Percentiles rank a stretch among this genome's conserved stretches.
phyloP scores from a whole-genome alignment of 2,888 invertebrate genomes.

The Cecidostiba fungosa region DNA sequence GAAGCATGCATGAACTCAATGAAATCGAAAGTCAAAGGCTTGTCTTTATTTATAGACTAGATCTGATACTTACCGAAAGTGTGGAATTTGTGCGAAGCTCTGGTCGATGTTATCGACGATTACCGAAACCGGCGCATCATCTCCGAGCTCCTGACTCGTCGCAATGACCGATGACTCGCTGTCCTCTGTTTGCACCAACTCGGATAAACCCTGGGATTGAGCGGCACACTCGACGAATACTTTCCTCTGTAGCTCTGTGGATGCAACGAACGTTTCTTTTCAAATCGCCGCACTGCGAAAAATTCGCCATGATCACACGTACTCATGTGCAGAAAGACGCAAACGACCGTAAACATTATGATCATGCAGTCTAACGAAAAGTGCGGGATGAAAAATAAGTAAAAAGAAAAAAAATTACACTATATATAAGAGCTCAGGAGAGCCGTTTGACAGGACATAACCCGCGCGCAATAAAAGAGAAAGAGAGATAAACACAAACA shows the following conservation, averaged over 20 bases:
- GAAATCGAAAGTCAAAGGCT: background rate
- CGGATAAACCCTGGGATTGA: background rate
- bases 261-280: background rate
- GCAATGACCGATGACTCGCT: background rate
- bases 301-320: background rate
- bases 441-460: background rate
- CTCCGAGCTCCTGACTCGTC: background rate
- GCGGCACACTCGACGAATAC: slow-evolving; percentile 58
- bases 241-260: slow-evolving; percentile 58
- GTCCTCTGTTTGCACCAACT: background rate
- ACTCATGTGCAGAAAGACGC: background rate
- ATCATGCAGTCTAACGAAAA: background rate
- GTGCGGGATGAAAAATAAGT: background rate
- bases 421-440: background rate
- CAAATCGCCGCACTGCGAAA: background rate
- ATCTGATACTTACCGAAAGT: slow-evolving; percentile 56
- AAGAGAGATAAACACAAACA: background rate
- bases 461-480: background rate
- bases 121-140: slow-evolving; percentile 48
- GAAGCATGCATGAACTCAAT: background rate
- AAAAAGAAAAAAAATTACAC: background rate
- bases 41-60: background rate
- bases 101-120: slow-evolving; percentile 46
- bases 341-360: slow-evolving; percentile 12
- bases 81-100: slow-evolving; percentile 41